Evolutionary conservation across 2,113 vertebrate species (phyloP).

Genomic region (Podarcis cretensis): DNA sequence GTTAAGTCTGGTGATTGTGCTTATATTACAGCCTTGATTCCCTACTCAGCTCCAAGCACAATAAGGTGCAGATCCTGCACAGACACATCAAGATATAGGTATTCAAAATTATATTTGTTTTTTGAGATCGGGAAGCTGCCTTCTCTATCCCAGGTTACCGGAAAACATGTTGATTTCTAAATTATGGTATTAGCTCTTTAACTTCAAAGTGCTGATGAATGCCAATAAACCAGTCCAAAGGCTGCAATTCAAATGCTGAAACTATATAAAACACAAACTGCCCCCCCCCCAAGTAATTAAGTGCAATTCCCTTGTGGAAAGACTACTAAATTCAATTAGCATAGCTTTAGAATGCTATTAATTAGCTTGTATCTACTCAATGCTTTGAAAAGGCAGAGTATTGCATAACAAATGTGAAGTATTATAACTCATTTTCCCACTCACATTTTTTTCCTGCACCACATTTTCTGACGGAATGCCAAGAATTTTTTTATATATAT

Average conservation of each 20-base stretch:
- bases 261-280: background rate
- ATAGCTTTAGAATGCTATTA: background rate
- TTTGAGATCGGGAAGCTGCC: background rate
- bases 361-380: background rate
- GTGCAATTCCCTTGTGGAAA: background rate
- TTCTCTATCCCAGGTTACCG: background rate
- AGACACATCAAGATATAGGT: background rate
- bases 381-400: background rate
- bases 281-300: background rate
- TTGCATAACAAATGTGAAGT: background rate
- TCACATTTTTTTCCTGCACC: background rate
- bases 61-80: background rate
- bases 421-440: background rate
- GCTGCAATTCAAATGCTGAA: background rate
- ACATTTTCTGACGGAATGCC: background rate
- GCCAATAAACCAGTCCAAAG: background rate
- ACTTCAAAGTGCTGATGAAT: background rate
- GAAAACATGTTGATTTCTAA: background rate
- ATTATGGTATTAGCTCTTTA: background rate
- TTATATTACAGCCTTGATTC: too few relatives aligned
- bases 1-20: background rate
- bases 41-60: background rate
- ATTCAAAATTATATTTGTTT: background rate
- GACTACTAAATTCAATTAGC: accelerated
- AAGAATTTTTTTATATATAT: too few relatives aligned